Conservation (phyloP, 2,888 invertebrate genomes). For the Ceramica pisi region DNA sequence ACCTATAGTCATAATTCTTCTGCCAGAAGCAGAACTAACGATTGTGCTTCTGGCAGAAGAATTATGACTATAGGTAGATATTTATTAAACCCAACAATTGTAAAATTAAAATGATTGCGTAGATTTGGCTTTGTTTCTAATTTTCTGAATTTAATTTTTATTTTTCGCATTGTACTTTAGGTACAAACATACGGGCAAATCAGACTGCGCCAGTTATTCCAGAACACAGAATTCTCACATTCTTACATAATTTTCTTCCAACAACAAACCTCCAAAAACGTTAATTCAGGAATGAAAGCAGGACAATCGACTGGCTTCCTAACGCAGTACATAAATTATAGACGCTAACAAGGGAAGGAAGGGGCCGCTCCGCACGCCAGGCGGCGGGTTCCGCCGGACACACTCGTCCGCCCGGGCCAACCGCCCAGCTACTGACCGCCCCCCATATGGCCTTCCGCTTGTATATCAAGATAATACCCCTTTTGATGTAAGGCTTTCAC, state of each 20-base stretch:
- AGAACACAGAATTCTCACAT: not conserved
- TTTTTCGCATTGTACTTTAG: too few species aligned
- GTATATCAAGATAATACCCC: constrained; percentile 64
- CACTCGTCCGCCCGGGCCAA: constrained; percentile 70
- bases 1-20: not conserved
- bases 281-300: constrained; percentile 63
- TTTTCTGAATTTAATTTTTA: too few species aligned
- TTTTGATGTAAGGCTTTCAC: constrained; percentile 61
- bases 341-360: constrained; percentile 72
- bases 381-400: constrained; percentile 75
- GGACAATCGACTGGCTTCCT: constrained; percentile 62
- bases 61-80: not conserved
- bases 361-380: constrained; percentile 75
- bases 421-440: constrained; percentile 55
- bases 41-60: not conserved
- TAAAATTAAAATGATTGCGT: too few species aligned
- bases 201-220: not conserved
- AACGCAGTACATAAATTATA: constrained; percentile 64
- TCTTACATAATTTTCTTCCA: constrained; percentile 25
- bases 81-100: too few species aligned
- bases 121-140: too few species aligned
- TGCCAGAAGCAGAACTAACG: not conserved
- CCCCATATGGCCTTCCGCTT: constrained; percentile 67
- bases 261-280: constrained; percentile 30
- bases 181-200: not conserved